phyloP scores from a whole-genome alignment of 2,113 vertebrate species.

The Pangasianodon hypophthalmus region DNA sequence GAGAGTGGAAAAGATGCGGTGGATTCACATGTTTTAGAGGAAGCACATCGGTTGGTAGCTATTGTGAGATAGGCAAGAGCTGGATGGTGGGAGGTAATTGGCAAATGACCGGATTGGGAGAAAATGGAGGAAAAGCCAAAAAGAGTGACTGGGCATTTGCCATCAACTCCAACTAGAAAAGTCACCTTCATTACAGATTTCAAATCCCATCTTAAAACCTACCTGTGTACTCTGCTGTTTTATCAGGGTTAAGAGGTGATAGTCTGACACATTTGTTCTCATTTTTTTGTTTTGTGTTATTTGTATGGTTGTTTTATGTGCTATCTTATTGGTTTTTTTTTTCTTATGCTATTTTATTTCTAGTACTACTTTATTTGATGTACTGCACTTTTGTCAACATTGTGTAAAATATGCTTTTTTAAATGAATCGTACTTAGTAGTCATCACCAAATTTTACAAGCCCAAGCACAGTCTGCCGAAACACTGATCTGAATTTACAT shows the following conservation, averaged over 20 bases:
- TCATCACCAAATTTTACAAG: neutral
- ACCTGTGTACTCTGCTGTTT: neutral
- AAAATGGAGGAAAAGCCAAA: neutral
- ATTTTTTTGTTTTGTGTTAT: neutral
- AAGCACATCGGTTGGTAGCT: neutral
- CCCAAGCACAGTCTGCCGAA: neutral
- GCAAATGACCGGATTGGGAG: neutral
- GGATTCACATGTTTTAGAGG: neutral
- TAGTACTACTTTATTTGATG: neutral
- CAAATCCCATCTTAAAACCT: neutral
- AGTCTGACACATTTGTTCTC: neutral
- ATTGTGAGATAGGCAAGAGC: neutral
- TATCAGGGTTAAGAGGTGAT: neutral
- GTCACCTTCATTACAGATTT: neutral
- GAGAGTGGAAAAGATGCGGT: neutral
- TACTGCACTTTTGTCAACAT: neutral
- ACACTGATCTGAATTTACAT: neutral
- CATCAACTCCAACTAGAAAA: neutral
- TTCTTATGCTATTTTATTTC: neutral
- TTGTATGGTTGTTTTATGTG: neutral
- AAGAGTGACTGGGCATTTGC: neutral
- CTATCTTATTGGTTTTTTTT: neutral
- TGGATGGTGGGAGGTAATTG: neutral
- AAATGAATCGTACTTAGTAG: neutral
- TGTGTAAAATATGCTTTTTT: neutral